Conservation (phyloP, 1,140 invertebrate species). For the Andrena cerasifolii region DNA sequence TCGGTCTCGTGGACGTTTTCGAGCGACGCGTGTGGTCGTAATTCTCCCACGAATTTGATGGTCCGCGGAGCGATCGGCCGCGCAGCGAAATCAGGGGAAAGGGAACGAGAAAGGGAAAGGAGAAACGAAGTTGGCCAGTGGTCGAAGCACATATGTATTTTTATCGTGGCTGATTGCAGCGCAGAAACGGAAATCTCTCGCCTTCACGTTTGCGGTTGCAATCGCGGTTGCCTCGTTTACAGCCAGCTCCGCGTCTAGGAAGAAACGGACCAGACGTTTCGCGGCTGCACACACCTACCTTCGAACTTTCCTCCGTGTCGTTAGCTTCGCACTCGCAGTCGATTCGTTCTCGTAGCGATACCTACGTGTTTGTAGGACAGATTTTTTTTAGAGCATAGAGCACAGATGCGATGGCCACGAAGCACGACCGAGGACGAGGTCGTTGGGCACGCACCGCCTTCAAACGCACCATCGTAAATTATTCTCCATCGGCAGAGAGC, state of each 20-base stretch:
- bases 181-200: not conserved
- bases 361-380: too few relatives aligned
- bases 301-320: too few relatives aligned
- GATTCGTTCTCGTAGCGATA: too few relatives aligned
- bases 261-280: not conserved
- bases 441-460: too few relatives aligned
- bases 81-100: not conserved
- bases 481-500: slow-evolving; percentile 63
- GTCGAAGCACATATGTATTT: slow-evolving; percentile 17
- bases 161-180: slow-evolving; percentile 36
- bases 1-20: slow-evolving; percentile 10
- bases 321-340: too few relatives aligned
- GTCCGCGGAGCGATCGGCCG: not conserved
- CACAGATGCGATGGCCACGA: too few relatives aligned
- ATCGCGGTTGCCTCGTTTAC: slow-evolving; percentile 39
- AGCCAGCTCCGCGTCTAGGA: not conserved
- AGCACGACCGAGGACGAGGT: too few relatives aligned
- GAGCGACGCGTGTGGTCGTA: slow-evolving; percentile 17
- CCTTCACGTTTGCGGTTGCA: not conserved
- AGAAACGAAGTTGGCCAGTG: slow-evolving; percentile 7
- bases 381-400: too few relatives aligned
- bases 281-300: too few relatives aligned
- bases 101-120: not conserved
- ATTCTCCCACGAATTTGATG: not conserved
- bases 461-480: slow-evolving; percentile 73